Percentiles rank a stretch among this genome's conserved stretches.
Conservation (phyloP, 2,113 vertebrate genomes). For the Columbina picui region DNA sequence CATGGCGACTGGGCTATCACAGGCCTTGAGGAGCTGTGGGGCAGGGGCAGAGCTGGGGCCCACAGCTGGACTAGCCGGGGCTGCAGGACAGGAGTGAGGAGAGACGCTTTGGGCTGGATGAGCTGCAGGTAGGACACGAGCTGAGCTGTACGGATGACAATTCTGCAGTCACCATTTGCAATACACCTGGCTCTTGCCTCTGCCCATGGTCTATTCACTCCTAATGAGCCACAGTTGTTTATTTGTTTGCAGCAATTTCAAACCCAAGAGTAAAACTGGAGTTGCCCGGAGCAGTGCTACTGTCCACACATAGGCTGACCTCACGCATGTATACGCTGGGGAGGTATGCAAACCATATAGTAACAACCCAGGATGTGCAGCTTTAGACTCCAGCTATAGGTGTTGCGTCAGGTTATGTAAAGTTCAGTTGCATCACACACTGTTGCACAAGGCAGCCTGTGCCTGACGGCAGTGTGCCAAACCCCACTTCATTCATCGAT, state of each 20-base stretch:
- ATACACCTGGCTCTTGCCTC: background rate
- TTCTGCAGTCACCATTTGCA: background rate
- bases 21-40: background rate
- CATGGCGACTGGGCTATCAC: background rate
- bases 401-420: slow-evolving; percentile 70
- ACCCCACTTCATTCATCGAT: slow-evolving; percentile 44
- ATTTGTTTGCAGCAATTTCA: slow-evolving; percentile 20
- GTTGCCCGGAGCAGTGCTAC: background rate
- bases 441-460: slow-evolving; percentile 42
- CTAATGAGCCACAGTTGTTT: background rate
- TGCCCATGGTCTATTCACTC: background rate
- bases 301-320: slow-evolving; percentile 2
- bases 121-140: background rate
- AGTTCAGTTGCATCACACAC: slow-evolving; percentile 69
- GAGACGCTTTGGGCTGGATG: background rate
- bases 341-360: background rate
- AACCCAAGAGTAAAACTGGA: background rate
- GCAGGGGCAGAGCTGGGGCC: background rate
- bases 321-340: background rate
- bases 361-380: slow-evolving; percentile 33
- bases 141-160: background rate
- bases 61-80: background rate
- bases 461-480: slow-evolving; percentile 22
- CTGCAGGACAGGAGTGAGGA: background rate
- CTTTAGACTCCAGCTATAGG: slow-evolving; percentile 31